These are phyloP conservation scores for Cephus cinctus DNA, from an alignment of 1,140 invertebrate species.

Conservation along the genomic window DNA sequence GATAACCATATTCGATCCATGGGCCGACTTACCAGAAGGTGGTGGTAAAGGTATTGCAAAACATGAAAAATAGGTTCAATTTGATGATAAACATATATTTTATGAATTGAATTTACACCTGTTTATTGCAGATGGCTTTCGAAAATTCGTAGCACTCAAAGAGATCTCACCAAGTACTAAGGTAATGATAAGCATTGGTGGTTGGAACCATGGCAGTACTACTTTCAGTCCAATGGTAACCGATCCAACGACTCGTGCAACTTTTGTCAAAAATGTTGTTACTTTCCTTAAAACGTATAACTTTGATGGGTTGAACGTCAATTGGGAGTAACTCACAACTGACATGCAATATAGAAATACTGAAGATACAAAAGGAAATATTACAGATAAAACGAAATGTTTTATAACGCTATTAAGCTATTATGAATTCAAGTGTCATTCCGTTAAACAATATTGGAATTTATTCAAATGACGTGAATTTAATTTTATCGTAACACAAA, in stretches of 20 bases:
- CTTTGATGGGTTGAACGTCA: constrained; percentile 56
- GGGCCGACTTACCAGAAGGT: constrained; percentile 61
- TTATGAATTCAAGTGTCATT: no score
- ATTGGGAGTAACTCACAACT: constrained; percentile 56
- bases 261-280: constrained; percentile 36
- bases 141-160: constrained; percentile 63
- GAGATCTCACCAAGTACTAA: constrained; percentile 65
- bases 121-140: constrained; percentile 59
- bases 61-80: no score
- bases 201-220: constrained; percentile 73
- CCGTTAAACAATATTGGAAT: no score
- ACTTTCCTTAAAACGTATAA: constrained; percentile 26
- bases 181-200: constrained; percentile 71
- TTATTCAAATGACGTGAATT: no score
- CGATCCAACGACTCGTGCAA: constrained; percentile 20
- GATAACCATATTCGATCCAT: constrained; percentile 63
- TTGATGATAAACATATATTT: no score
- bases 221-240: constrained; percentile 60
- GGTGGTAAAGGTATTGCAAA: constrained; percentile 36
- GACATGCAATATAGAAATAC: no score
- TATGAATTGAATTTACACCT: no score
- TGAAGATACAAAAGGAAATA: no score
- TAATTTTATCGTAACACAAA: no score
- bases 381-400: no score
- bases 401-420: no score